Evolutionary conservation across 2,888 invertebrate species (phyloP).

Genomic region (Neoascia interrupta): DNA sequence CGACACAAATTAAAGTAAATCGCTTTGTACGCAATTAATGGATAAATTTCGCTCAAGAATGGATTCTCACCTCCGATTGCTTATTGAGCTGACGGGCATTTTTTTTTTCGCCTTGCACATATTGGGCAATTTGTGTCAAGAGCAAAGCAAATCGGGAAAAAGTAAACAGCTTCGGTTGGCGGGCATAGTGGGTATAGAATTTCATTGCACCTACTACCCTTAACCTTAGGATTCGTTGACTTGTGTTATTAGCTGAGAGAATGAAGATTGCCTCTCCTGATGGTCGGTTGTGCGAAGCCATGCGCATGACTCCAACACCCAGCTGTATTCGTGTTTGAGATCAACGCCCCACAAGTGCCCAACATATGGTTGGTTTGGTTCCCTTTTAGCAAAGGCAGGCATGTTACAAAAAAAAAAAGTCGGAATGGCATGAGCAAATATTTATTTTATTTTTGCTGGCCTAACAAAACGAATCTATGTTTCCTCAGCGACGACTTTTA

Average conservation of each 20-base stretch:
- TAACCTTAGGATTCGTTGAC: slow-evolving; percentile 29
- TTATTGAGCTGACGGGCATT: no score
- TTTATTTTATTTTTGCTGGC: background rate
- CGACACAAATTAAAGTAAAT: background rate
- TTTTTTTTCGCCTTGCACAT: no score
- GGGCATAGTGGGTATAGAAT: slow-evolving; percentile 20
- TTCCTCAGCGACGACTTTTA: slow-evolving; percentile 48
- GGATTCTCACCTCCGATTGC: background rate
- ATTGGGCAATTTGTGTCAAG: slow-evolving; percentile 26
- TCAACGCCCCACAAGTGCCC: slow-evolving; percentile 51
- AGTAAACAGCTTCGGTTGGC: slow-evolving; percentile 19
- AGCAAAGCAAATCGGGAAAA: slow-evolving; percentile 15
- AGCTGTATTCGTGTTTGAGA: slow-evolving; percentile 21
- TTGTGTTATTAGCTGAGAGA: slow-evolving; percentile 12
- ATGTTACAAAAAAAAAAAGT: background rate
- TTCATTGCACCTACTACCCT: slow-evolving; percentile 39
- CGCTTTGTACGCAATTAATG: slow-evolving; percentile 3
- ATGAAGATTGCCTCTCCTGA: background rate
- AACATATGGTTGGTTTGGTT: slow-evolving; percentile 15
- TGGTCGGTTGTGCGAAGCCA: background rate
- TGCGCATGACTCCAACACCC: slow-evolving; percentile 27
- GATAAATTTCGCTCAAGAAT: background rate
- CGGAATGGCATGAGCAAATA: no score
- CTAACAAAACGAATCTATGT: background rate
- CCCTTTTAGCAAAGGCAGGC: slow-evolving; percentile 4